Evolutionary conservation across 2,888 invertebrate genomes (phyloP).

Genomic region (Papilio protenor): DNA sequence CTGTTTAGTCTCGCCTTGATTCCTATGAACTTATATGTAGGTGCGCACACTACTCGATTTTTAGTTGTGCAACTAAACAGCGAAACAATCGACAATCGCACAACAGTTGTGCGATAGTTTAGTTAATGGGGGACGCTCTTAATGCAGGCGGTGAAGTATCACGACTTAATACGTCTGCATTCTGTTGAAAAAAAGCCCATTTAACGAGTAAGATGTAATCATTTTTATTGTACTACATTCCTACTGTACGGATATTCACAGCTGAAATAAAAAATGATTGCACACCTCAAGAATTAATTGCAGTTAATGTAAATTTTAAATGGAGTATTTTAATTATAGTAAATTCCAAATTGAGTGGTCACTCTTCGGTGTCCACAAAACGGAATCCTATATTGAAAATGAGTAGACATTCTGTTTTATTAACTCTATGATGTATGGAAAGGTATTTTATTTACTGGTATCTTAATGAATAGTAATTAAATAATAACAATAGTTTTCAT

Average conservation of each 20-base stretch:
- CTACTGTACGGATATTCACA: background rate
- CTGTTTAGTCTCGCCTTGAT: no score
- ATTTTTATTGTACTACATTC: conserved; percentile 29
- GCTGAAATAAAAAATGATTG: background rate
- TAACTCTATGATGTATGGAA: background rate
- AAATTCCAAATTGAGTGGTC: background rate
- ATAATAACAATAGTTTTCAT: background rate
- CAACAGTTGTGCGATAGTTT: no score
- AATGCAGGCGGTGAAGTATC: conserved; percentile 8
- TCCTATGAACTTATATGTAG: no score
- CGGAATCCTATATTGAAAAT: background rate
- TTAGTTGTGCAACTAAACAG: no score
- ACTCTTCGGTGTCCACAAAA: background rate
- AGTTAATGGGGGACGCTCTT: background rate
- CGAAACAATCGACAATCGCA: no score
- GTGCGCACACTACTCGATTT: no score
- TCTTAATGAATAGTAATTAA: no score
- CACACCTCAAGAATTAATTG: background rate
- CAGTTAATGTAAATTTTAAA: background rate
- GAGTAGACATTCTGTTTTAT: background rate
- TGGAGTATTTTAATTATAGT: background rate
- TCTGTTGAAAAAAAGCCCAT: conserved; percentile 9
- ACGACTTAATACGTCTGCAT: background rate
- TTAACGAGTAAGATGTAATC: conserved; percentile 6
- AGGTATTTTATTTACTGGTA: background rate